Percentiles rank a stretch among this genome's conserved stretches.
Conservation (phyloP, 2,888 invertebrate species). For the Cecidostiba fungosa region DNA sequence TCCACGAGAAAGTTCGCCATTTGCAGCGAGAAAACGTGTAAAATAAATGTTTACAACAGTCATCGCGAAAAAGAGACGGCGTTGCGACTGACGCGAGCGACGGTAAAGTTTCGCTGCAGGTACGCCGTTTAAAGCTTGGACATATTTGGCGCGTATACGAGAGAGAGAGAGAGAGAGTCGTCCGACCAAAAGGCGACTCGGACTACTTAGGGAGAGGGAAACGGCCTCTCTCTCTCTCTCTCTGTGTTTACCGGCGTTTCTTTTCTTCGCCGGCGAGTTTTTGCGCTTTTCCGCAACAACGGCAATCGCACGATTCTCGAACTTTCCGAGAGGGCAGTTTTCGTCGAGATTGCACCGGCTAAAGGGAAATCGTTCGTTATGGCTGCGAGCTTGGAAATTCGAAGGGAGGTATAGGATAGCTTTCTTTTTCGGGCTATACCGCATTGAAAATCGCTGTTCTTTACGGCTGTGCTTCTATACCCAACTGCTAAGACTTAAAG, state of each 20-base stretch:
- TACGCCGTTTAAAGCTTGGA: not conserved
- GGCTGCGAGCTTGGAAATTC: not conserved
- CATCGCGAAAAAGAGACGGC: not conserved
- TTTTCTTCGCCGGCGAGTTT: too few relatives aligned
- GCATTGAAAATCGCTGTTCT: not conserved
- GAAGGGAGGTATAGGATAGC: not conserved
- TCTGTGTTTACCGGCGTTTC: too few relatives aligned
- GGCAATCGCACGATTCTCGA: not conserved
- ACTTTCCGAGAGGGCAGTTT: not conserved
- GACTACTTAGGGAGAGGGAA: not conserved
- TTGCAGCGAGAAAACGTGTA: not conserved
- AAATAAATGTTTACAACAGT: not conserved
- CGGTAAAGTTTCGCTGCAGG: not conserved
- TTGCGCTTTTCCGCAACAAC: too few relatives aligned
- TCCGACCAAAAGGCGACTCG: constrained; percentile 14
- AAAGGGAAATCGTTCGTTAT: not conserved
- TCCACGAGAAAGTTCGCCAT: not conserved
- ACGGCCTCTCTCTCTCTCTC: not conserved
- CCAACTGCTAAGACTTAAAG: too few relatives aligned
- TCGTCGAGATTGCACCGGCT: not conserved
- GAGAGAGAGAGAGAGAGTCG: not conserved
- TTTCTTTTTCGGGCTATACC: not conserved
- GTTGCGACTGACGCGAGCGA: not conserved
- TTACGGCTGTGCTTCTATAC: too few relatives aligned
- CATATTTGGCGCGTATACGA: not conserved